These are phyloP conservation scores for Pilophorus perplexus DNA, from an alignment of 2,888 invertebrate genomes.

Conservation along the genomic window DNA sequence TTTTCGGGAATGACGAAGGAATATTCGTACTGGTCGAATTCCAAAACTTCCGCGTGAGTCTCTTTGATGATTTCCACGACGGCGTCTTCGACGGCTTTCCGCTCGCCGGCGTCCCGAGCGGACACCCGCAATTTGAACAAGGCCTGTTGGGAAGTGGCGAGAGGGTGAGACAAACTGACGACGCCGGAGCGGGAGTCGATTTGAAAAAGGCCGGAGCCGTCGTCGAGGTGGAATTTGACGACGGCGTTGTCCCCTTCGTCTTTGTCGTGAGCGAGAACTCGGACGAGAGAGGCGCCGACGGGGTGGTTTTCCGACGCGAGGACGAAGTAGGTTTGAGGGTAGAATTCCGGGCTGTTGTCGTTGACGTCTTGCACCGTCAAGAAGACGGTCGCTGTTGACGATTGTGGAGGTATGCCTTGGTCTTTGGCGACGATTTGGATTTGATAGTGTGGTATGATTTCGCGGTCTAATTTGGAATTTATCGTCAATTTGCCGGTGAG, in stretches of 20 bases:
- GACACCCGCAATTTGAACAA: constrained; percentile 72
- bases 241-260: constrained; percentile 88
- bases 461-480: constrained; percentile 74
- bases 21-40: constrained; percentile 75
- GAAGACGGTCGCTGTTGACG: constrained; percentile 82
- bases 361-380: constrained; percentile 82
- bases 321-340: constrained; percentile 82
- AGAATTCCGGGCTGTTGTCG: constrained; percentile 89
- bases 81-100: constrained; percentile 70
- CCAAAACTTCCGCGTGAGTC: constrained; percentile 67
- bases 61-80: constrained; percentile 76
- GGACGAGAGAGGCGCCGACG: constrained; percentile 65
- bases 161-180: constrained; percentile 65
- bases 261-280: constrained; percentile 77
- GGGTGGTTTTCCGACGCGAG: constrained; percentile 67
- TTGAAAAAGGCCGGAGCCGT: constrained; percentile 75
- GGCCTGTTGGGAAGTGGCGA: constrained; percentile 63
- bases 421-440: constrained; percentile 85
- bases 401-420: constrained; percentile 85
- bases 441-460: constrained; percentile 72
- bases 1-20: constrained; percentile 82
- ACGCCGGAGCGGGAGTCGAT: constrained; percentile 76
- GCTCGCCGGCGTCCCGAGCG: constrained; percentile 77
- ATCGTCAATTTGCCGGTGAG: constrained; percentile 82
- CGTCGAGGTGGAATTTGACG: constrained; percentile 72